Evolutionary conservation across 2,888 invertebrate genomes (phyloP).

Genomic region (Melanotus villosus): DNA sequence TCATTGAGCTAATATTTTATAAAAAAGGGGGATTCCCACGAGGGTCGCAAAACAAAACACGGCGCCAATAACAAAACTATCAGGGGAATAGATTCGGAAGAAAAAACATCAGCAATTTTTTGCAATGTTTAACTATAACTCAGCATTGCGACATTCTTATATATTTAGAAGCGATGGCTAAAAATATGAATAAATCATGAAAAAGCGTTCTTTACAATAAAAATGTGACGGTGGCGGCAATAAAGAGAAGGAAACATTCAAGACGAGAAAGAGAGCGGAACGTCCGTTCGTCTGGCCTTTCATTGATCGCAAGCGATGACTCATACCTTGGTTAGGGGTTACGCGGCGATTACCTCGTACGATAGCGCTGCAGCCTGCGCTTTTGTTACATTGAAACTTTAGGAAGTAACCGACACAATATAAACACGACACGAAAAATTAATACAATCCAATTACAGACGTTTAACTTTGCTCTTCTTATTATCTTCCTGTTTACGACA

Average conservation of each 20-base stretch:
- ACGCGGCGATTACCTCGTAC: conserved; percentile 24
- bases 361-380: conserved; percentile 13
- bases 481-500: too few species aligned
- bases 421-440: not conserved
- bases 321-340: conserved; percentile 39
- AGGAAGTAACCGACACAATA: too few species aligned
- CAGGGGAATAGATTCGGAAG: too few species aligned
- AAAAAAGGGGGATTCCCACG: too few species aligned
- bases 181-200: conserved; percentile 12
- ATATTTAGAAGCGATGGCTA: too few species aligned
- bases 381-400: not conserved
- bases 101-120: too few species aligned
- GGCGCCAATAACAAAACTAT: too few species aligned
- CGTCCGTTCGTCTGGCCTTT: conserved; percentile 41
- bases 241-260: conserved; percentile 29
- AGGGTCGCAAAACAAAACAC: too few species aligned
- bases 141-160: too few species aligned
- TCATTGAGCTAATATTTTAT: too few species aligned
- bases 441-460: not conserved
- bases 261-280: conserved; percentile 43
- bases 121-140: too few species aligned
- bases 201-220: not conserved
- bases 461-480: too few species aligned
- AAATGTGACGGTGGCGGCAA: conserved; percentile 8
- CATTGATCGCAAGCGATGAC: conserved; percentile 42